Evolutionary conservation across 1,140 invertebrate genomes (phyloP).

Genomic region (Campoletis sonorensis): DNA sequence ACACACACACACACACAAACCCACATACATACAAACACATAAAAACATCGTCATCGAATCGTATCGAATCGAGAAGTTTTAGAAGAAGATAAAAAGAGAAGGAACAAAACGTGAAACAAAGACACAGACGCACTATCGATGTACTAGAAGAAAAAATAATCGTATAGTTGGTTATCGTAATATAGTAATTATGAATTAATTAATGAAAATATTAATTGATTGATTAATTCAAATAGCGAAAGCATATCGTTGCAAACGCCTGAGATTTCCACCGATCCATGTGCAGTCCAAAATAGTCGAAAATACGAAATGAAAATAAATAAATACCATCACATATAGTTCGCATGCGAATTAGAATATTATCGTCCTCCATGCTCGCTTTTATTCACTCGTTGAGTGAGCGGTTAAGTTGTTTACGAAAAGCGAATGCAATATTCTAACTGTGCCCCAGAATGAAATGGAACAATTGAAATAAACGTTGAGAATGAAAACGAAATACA

Average conservation of each 20-base stretch:
- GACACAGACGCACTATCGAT: constrained; percentile 11
- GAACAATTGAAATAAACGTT: not conserved
- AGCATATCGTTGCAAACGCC: constrained; percentile 10
- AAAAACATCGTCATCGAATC: not conserved
- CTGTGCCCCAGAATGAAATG: no score
- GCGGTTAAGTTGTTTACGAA: not conserved
- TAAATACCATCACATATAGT: not conserved
- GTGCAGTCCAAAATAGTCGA: not conserved
- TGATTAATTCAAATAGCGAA: constrained; percentile 6
- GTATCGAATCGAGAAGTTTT: constrained; percentile 7
- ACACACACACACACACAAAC: not conserved
- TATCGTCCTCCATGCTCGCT: constrained; percentile 2
- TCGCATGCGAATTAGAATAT: not conserved
- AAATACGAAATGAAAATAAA: not conserved
- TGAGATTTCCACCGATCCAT: not conserved
- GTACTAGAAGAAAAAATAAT: constrained; percentile 4
- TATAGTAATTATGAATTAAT: not conserved
- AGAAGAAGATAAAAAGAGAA: not conserved
- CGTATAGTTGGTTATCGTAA: constrained; percentile 26
- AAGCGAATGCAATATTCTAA: not conserved
- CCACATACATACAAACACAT: no score
- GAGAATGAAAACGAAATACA: not conserved
- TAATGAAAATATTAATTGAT: no score
- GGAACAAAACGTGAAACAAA: not conserved
- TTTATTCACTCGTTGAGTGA: not conserved